Percentiles rank a stretch among this genome's conserved stretches.
phyloP scores from a whole-genome alignment of 2,113 vertebrate species.

The Seriola aureovittata region DNA sequence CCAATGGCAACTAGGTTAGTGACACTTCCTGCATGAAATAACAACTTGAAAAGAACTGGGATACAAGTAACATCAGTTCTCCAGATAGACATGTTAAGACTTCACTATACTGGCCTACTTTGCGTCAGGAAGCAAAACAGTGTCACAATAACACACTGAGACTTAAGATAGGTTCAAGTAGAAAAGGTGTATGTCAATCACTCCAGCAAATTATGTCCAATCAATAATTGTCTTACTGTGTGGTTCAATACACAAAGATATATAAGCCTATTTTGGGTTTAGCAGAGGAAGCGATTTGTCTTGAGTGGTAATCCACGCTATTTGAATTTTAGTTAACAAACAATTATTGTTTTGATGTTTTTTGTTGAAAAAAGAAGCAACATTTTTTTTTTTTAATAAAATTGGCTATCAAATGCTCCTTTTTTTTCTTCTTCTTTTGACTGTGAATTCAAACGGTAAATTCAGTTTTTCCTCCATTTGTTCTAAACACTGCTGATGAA shows the following conservation, averaged over 20 bases:
- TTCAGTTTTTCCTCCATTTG: not conserved
- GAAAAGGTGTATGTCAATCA: not conserved
- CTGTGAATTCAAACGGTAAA: not conserved
- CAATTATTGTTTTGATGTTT: not conserved
- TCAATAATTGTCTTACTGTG: slow-evolving; percentile 8
- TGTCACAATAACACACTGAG: slow-evolving; percentile 1
- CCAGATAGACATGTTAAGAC: slow-evolving; percentile 54
- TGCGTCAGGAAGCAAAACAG: slow-evolving; percentile 43
- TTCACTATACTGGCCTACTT: slow-evolving; percentile 64
- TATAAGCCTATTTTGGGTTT: not conserved
- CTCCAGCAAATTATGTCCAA: not conserved
- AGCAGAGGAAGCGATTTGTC: not conserved
- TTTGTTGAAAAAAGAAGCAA: no score
- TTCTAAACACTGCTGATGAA: not conserved
- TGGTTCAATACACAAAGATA: not conserved
- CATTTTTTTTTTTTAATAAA: not conserved
- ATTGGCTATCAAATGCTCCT: not conserved
- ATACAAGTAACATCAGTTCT: slow-evolving; percentile 49
- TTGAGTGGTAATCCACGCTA: no score
- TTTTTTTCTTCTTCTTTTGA: not conserved
- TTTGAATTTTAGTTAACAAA: not conserved
- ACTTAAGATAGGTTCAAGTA: not conserved
- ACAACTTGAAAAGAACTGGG: slow-evolving; percentile 58
- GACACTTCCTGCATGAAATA: slow-evolving; percentile 68
- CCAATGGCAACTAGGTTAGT: slow-evolving; percentile 70